Base-by-base conservation (phyloP, 2,113 vertebrate species). In the Cariama cristata region DNA sequence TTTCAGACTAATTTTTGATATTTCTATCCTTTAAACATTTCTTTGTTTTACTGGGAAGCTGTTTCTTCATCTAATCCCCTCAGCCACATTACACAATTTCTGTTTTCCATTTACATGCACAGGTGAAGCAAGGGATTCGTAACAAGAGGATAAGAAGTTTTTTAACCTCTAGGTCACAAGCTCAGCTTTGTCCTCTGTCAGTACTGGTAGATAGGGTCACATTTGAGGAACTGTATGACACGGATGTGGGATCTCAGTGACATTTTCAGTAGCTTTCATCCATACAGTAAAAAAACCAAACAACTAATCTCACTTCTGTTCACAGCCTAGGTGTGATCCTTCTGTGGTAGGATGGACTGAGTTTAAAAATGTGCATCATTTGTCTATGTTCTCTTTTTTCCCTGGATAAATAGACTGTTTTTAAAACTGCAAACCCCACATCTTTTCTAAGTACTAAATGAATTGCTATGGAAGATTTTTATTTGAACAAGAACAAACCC, bases 41-140 rank as follows among this genome's bases (percentile, higher is more conserved):
- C 2, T 71, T 69, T 80, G 12, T 47, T 84, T 59, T 63, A 30
- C 5, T 44, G 42, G 59, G 14, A 42, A 74, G 12, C 38, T 79
- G 8, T 58, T 74, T 77, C 38, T 94, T 79, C 13, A 19, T 49
- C 21, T 71, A 33, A 27, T 9, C 10, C 60, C 32, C 11, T 81
- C 47, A 40, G 14, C 30, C 2, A 3, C 9, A 4, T 67, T 58
- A 24, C 6, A 3, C 53, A 80, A 20, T 50, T 92, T 7, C 6
- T 0, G 1, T 74, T 87, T 66, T 53, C 16, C 4, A 8, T 80
- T 55, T 21, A 64, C 0, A 0, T 20, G 14, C 17, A 3, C 14
- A 19, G 33, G 12, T 75, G 53, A 91, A 67, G 12, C 26, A 44
- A 64, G 20, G 23, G 10, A 30, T 55, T 89, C 24, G 59, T 45